These are phyloP conservation scores for Hylyphantes graminicola DNA, from an alignment of 1,140 invertebrate genomes.

Conservation along the genomic window DNA sequence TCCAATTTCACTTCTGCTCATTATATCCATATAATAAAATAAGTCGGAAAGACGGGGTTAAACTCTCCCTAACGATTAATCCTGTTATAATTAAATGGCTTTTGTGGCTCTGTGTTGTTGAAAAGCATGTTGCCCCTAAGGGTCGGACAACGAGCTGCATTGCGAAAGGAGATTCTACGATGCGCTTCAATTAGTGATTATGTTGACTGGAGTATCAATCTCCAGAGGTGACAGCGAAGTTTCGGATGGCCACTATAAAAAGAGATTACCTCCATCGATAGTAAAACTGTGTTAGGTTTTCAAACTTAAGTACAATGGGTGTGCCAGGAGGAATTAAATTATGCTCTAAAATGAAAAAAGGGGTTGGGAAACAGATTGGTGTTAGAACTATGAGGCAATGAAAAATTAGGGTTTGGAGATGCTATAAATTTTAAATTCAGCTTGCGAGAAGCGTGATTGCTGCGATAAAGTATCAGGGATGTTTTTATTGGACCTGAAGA, in stretches of 20 bases:
- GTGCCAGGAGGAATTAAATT: neutral
- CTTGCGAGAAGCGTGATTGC: too few species aligned
- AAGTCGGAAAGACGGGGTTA: too few species aligned
- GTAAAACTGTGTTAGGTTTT: conserved; percentile 9
- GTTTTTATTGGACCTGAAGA: too few species aligned
- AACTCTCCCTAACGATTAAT: conserved; percentile 1
- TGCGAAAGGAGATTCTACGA: neutral
- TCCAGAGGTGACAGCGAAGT: neutral
- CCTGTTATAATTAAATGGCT: conserved; percentile 27
- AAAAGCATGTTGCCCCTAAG: conserved; percentile 1
- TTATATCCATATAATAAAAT: neutral
- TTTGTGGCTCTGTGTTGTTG: neutral
- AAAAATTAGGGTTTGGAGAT: too few species aligned
- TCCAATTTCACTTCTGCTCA: neutral
- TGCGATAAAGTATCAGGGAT: too few species aligned
- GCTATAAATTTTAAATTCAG: too few species aligned
- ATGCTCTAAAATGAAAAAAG: too few species aligned
- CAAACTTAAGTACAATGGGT: neutral
- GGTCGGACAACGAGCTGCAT: neutral
- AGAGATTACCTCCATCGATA: conserved; percentile 7
- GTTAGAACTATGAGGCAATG: too few species aligned
- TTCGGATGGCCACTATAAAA: neutral
- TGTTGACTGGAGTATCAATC: conserved; percentile 4
- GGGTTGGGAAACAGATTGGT: too few species aligned
- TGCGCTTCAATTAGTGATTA: neutral